Conservation (phyloP, 1,140 invertebrate species). For the Helicorthomorpha holstii region DNA sequence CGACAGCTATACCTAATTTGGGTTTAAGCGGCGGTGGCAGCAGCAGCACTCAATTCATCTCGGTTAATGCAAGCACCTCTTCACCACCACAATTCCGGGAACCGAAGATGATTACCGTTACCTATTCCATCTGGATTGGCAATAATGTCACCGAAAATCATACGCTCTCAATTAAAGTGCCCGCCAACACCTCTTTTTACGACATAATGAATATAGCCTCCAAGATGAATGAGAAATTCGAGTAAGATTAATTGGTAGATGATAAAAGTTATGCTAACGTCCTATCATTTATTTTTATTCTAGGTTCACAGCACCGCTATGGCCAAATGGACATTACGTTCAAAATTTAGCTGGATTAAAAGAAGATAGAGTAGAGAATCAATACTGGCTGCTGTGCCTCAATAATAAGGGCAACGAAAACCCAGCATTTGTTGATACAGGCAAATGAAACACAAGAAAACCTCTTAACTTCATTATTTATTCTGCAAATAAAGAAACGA, state of each 20-base stretch:
- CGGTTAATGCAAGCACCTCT: neutral
- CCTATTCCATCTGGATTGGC: constrained; percentile 4
- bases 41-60: neutral
- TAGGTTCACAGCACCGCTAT: constrained; percentile 60
- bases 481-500: no score
- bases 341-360: constrained; percentile 68
- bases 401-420: constrained; percentile 24
- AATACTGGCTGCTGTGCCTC: constrained; percentile 68
- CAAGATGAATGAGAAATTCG: constrained; percentile 38
- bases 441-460: constrained; percentile 57
- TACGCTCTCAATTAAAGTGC: constrained; percentile 44
- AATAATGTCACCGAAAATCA: constrained; percentile 41
- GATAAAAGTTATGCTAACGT: no score
- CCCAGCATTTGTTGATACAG: constrained; percentile 51
- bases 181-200: constrained; percentile 62
- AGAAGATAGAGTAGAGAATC: constrained; percentile 69
- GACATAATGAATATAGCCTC: constrained; percentile 66
- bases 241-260: constrained; percentile 17
- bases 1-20: no score
- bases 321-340: constrained; percentile 78
- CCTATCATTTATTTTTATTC: constrained; percentile 18
- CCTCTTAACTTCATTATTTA: constrained; percentile 50
- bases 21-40: no score
- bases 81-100: neutral
- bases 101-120: neutral